Base-by-base conservation (phyloP, 2,888 invertebrate genomes). In the Cremastobaeus sp. region DNA sequence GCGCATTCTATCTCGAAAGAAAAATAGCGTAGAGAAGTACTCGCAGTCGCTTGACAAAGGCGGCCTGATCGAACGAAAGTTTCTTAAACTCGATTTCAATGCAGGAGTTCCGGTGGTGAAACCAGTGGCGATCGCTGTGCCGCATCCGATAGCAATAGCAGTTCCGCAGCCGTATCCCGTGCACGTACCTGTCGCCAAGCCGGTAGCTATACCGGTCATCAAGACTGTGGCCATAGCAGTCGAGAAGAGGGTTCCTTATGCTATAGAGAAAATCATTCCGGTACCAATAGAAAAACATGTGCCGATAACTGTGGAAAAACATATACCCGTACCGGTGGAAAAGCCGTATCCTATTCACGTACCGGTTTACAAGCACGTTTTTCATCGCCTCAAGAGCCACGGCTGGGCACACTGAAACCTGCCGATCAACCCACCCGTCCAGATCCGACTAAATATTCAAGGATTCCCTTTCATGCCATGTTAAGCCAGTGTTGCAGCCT, bases 311-410 rank as follows among this genome's bases (percentile, higher is more conserved):
- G 92, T 93, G 0, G 89, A 92, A 18, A 93, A 93, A 77, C 92
- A 93, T 77, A 86, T 93, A 9, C 90, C 92, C 4, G 91, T 93
- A 9, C 91, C 91, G 0, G 91, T 93, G 0, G 92, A 92, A 43
- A 92, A 92, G 74, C 93, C 92, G 0, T 89, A 92, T 30, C 93
- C 93, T 0, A 91, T 93, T 73, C 92, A 92, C 82, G 91, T 93
- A 41, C 93, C 93, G 0, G 91, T 92, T 9, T 91, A 92, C 83
- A 92, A 92, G 86, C 91, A 92, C 69, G 89, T 93, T 70, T 92
- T 92, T 80, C 92, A 93, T 78, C 91, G 91, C 30, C 90, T 90
- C 77, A 92, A 92, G 81, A 84, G 81, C 68, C 75, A 81, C 32
- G 78, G 79, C 8, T 74, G 74, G 69, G 21, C 25, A 28, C 70